These are phyloP conservation scores for Helicoverpa assulta DNA, from an alignment of 2,888 invertebrate species.

Conservation along the genomic window DNA sequence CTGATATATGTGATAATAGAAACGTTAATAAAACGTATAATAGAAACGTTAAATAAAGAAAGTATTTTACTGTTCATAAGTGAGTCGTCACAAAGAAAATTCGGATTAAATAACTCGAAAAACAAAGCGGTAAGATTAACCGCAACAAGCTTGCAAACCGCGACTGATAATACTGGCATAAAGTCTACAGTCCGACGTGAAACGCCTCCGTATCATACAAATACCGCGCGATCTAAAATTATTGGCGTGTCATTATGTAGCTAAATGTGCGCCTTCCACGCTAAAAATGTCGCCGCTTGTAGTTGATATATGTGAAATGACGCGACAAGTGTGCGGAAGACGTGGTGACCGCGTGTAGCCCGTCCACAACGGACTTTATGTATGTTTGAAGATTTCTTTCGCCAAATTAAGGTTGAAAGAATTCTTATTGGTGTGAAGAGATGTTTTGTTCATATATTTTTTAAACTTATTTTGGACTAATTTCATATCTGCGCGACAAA, in stretches of 20 bases:
- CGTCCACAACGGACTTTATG: slow-evolving; percentile 22
- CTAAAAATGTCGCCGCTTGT: slow-evolving; percentile 80
- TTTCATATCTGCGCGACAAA: not conserved
- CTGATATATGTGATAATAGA: not conserved
- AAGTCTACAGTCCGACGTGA: slow-evolving; percentile 31
- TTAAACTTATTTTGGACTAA: not conserved
- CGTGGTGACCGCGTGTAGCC: slow-evolving; percentile 34
- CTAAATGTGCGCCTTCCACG: slow-evolving; percentile 72
- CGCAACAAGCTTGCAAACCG: slow-evolving; percentile 49
- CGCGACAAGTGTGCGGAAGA: slow-evolving; percentile 68
- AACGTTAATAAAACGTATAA: not conserved
- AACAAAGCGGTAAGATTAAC: slow-evolving; percentile 6
- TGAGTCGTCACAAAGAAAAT: not conserved
- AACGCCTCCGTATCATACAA: slow-evolving; percentile 47
- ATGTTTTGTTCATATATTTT: not conserved
- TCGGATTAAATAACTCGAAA: not conserved
- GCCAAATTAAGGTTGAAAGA: slow-evolving; percentile 13
- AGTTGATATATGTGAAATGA: slow-evolving; percentile 76
- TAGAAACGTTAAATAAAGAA: not conserved
- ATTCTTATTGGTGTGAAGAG: slow-evolving; percentile 23
- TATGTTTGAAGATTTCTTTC: slow-evolving; percentile 26
- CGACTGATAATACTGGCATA: slow-evolving; percentile 63
- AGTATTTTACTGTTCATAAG: not conserved
- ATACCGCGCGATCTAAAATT: slow-evolving; percentile 66
- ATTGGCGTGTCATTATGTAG: slow-evolving; percentile 67